These are phyloP conservation scores for Antheraea pernyi DNA, from an alignment of 1,140 invertebrate genomes.

Conservation along the genomic window DNA sequence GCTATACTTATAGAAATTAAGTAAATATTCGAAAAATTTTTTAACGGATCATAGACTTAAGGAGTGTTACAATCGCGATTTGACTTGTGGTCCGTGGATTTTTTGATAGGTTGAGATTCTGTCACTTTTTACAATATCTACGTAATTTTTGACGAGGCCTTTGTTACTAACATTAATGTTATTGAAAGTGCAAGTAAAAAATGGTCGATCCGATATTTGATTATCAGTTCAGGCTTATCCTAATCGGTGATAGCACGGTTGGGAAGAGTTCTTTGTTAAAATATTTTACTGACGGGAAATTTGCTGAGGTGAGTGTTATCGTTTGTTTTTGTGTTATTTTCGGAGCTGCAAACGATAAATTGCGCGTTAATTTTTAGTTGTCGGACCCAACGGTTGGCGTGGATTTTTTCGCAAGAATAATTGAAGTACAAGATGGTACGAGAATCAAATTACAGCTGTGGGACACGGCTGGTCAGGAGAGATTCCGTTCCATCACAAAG, in stretches of 20 bases:
- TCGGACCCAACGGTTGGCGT: conserved; percentile 98
- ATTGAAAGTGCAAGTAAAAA: conserved; percentile 74
- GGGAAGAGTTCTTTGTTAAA: conserved; percentile 97
- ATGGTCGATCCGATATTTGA: conserved; percentile 99
- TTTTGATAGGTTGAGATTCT: background rate
- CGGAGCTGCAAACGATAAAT: conserved; percentile 39
- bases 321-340: conserved; percentile 65
- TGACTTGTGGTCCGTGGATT: background rate
- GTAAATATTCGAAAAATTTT: too few relatives aligned
- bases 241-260: conserved; percentile 99
- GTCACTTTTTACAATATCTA: conserved; percentile 11
- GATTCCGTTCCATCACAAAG: conserved; percentile 97
- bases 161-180: conserved; percentile 68
- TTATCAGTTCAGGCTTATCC: conserved; percentile 98
- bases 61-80: background rate
- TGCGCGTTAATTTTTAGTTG: conserved; percentile 82
- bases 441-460: conserved; percentile 98
- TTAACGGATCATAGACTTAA: background rate
- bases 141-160: conserved; percentile 55
- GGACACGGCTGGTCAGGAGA: conserved; percentile 99
- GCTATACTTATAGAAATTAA: too few relatives aligned
- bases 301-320: conserved; percentile 89
- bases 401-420: conserved; percentile 97
- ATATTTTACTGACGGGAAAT: conserved; percentile 99
- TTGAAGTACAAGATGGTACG: conserved; percentile 97